A percentile compares a stretch with the other conserved stretches of the same genome.
Conservation (phyloP, 2,888 invertebrate genomes). For the Belgica antarctica region DNA sequence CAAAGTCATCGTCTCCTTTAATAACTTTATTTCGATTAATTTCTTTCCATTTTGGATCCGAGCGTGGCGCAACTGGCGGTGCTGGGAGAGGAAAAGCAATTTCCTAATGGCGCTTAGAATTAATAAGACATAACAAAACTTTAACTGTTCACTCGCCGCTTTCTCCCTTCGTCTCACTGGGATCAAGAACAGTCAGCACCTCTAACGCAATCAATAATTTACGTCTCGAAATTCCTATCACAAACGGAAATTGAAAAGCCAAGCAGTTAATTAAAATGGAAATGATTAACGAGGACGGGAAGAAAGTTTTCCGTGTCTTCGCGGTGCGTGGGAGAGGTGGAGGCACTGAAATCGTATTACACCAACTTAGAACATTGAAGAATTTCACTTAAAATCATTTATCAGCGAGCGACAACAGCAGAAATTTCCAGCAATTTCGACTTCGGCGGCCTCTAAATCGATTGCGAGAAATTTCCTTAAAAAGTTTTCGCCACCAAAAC, state of each 20-base stretch:
- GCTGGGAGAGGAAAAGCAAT: conserved; percentile 35
- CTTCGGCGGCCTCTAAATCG: background rate
- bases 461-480: background rate
- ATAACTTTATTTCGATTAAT: conserved; percentile 35
- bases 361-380: conserved; percentile 2
- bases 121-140: conserved; percentile 12
- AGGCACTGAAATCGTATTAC: background rate
- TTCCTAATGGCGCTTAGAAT: conserved; percentile 39
- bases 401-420: background rate
- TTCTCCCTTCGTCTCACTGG: background rate
- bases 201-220: conserved; percentile 43
- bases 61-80: background rate
- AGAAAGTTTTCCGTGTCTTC: conserved; percentile 20
- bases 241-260: conserved; percentile 43
- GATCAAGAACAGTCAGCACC: conserved; percentile 14
- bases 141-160: too few relatives aligned
- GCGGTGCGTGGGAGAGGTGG: too few relatives aligned
- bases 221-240: conserved; percentile 40
- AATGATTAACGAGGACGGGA: conserved; percentile 42
- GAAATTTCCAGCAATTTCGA: background rate
- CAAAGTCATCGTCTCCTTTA: conserved; percentile 22
- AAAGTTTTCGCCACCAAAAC: background rate
- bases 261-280: conserved; percentile 44
- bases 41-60: too few relatives aligned
- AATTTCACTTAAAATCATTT: conserved; percentile 15